Base-by-base conservation (phyloP, 1,140 invertebrate species). In the Sarcophaga bullata region DNA sequence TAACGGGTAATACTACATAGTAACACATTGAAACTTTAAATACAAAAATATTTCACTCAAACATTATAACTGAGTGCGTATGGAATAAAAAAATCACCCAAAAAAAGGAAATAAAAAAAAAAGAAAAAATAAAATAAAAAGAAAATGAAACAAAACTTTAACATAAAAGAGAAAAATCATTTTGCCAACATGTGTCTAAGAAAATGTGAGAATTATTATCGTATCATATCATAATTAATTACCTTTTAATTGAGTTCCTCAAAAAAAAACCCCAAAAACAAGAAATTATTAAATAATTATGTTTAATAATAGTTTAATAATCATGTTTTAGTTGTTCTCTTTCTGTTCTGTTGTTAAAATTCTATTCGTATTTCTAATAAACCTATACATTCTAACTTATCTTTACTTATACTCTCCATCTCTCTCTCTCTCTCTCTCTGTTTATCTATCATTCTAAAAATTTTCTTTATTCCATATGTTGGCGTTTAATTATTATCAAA, bases 181-280 rank as follows among this genome's bases (percentile, higher is more conserved):
- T 58, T 58, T 68, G 62, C 62, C 7, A 68, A 68, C 17, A 68
- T 68, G 62, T 68, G 62, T 68, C 62, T 68, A 68, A 68, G 62
- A 68, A 68, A 68, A 68, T 68, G 62, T 68, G 62, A 68, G 62
- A 68, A 68, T 68, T 68, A 68, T 37, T 37, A 37, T 37, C 25
- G 25, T 37, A 37, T 37, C 25, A 37, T 37, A 37, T 37, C 25
- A 37, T 68, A 68, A 68, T 68, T 68, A 68, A 68, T 68, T 68
- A 68, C 62, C 9, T 68, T 68, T 68, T 68, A 9, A 68, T 68
- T 68, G 62, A 68, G 62, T 68, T 17, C n/a, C 25, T 4, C 1
- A 37, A 37, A 37, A 37, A 37, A 37, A 37, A 37, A 37, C n/a
- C n/a, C n/a, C n/a, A 37, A 37, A 37, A 37, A 37, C 25, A 37